Conservation (phyloP, 2,797 vertebrate species). For the Crypturellus tataupa region DNA sequence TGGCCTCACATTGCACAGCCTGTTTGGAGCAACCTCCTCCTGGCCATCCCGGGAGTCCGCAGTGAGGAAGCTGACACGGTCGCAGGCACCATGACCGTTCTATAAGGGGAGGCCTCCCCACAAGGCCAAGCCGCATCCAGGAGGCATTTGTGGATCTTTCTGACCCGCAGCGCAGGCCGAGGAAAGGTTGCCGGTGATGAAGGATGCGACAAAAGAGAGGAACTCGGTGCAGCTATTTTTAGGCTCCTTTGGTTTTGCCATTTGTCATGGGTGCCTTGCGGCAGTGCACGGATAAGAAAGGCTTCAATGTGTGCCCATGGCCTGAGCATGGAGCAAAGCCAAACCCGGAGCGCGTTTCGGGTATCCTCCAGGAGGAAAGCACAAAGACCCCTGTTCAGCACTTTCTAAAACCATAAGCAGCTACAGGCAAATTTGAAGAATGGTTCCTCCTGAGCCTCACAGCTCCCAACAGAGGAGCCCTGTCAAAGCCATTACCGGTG, state of each 20-base stretch:
- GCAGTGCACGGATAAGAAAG: not conserved
- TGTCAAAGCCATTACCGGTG: not conserved
- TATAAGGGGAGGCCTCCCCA: not conserved
- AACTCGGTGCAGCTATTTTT: not conserved
- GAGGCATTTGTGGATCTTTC: not conserved
- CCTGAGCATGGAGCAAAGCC: not conserved
- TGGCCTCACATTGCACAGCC: rapidly evolving
- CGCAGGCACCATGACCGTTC: rapidly evolving
- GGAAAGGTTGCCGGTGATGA: not conserved
- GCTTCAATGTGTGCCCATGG: not conserved
- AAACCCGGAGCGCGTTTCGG: not conserved
- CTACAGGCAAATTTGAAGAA: not conserved
- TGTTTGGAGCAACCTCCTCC: not conserved
- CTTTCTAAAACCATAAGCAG: not conserved
- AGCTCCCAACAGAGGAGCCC: not conserved
- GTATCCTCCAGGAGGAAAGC: not conserved
- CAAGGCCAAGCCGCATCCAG: rapidly evolving
- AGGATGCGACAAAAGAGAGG: not conserved
- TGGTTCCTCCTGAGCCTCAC: constrained; percentile 6
- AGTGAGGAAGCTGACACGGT: rapidly evolving
- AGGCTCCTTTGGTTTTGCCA: not conserved
- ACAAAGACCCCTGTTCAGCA: not conserved
- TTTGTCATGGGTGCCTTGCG: not conserved
- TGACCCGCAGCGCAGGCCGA: rapidly evolving
- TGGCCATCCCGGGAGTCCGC: rapidly evolving